Evolutionary conservation across 2,888 invertebrate species (phyloP).

Genomic region (Tachina grossa): DNA sequence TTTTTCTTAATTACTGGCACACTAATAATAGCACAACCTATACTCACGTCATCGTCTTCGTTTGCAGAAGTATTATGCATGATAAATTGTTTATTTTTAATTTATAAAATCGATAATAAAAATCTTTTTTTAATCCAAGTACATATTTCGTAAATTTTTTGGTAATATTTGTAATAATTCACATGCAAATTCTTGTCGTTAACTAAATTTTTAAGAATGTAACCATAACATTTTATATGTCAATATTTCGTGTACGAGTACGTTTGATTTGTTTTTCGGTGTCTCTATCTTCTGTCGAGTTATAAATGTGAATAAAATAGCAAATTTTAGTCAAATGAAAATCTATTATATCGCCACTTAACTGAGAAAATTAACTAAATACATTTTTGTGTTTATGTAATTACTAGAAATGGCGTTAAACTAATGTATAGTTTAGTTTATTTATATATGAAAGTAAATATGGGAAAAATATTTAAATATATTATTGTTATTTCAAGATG

Average conservation of each 20-base stretch:
- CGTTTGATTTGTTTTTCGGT: background rate
- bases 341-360: conserved; percentile 29
- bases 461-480: background rate
- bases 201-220: conserved; percentile 55
- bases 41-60: conserved; percentile 64
- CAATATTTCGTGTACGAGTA: conserved; percentile 35
- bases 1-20: background rate
- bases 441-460: background rate
- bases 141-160: conserved; percentile 8
- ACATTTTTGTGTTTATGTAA: background rate
- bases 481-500: too few relatives aligned
- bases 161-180: conserved; percentile 35
- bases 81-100: background rate
- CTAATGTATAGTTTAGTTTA: background rate
- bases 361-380: conserved; percentile 38
- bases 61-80: conserved; percentile 50
- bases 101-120: background rate
- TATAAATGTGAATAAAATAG: conserved; percentile 26
- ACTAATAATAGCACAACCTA: background rate
- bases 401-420: background rate
- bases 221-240: conserved; percentile 67
- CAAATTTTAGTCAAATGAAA: conserved; percentile 24
- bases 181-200: conserved; percentile 60
- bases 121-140: background rate
- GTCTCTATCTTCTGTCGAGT: conserved; percentile 4